Conservation (phyloP, 2,113 vertebrate species). For the Platycercus adscitus region DNA sequence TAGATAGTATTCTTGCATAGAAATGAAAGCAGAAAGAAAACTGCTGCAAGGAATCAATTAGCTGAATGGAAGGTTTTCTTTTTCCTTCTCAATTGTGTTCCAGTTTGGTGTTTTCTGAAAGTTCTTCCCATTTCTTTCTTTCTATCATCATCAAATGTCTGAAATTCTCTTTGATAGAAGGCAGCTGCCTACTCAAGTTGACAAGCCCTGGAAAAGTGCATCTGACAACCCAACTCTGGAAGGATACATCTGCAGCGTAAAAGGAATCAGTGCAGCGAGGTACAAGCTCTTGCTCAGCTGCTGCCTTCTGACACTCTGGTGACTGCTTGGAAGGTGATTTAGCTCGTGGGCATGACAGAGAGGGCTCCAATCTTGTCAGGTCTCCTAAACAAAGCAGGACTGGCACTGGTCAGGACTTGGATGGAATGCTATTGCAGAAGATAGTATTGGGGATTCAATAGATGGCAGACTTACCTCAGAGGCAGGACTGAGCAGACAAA, state of each 20-base stretch:
- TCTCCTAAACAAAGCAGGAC: neutral
- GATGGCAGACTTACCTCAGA: conserved; percentile 35
- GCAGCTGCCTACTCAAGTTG: conserved; percentile 12
- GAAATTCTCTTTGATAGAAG: conserved; percentile 44
- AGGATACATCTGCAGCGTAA: neutral
- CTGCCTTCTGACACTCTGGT: neutral
- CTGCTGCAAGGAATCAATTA: conserved; percentile 4
- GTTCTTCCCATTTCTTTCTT: conserved; percentile 43
- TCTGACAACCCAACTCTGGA: neutral
- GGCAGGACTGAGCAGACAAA: neutral
- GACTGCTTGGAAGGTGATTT: neutral
- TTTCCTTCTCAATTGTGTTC: conserved; percentile 10
- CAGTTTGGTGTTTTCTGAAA: conserved; percentile 27
- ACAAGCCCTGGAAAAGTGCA: neutral
- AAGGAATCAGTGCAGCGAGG: neutral
- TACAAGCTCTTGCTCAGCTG: neutral
- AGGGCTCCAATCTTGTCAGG: neutral
- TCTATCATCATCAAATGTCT: neutral
- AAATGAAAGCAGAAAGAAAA: conserved; percentile 38
- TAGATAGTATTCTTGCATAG: conserved; percentile 4
- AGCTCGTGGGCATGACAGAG: neutral
- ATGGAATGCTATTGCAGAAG: neutral
- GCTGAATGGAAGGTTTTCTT: neutral
- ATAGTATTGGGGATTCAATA: conserved; percentile 12
- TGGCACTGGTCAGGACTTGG: neutral